These are phyloP conservation scores for Platynereis dumerilii DNA, from an alignment of 2,888 invertebrate species.

Conservation along the genomic window DNA sequence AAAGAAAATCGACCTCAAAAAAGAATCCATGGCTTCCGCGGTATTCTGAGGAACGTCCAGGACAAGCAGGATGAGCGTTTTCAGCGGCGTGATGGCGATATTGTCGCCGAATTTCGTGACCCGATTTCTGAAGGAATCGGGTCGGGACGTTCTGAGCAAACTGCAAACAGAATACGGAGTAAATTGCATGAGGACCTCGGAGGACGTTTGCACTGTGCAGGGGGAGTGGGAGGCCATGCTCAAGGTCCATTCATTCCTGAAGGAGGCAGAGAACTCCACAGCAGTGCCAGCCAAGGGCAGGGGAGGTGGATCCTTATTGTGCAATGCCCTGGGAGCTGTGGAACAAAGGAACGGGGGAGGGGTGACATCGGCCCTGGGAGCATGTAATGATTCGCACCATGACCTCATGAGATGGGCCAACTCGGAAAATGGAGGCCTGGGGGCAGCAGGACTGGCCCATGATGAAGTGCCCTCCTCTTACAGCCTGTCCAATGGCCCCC, in stretches of 20 bases:
- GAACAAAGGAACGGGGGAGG: conserved; percentile 10
- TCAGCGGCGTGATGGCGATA: conserved; percentile 25
- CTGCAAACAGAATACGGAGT: conserved; percentile 21
- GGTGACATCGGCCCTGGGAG: conserved; percentile 14
- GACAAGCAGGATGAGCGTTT: conserved; percentile 13
- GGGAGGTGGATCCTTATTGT: too few species aligned
- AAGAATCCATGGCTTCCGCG: too few species aligned
- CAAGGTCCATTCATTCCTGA: conserved; percentile 12
- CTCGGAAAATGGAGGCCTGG: too few species aligned
- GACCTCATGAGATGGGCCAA: too few species aligned
- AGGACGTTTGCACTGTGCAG: conserved; percentile 23
- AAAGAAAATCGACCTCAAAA: too few species aligned
- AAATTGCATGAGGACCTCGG: conserved; percentile 16
- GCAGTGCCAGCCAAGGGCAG: background rate
- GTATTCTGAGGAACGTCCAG: too few species aligned
- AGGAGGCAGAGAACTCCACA: conserved; percentile 9
- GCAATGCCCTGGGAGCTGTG: too few species aligned
- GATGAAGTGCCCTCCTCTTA: too few species aligned
- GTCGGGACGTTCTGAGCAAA: conserved; percentile 16
- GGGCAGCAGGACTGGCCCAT: too few species aligned
- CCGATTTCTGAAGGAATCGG: conserved; percentile 17
- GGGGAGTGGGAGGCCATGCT: conserved; percentile 23
- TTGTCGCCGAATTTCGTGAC: conserved; percentile 23
- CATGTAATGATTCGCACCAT: background rate
- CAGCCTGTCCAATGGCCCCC: too few species aligned